Percentiles rank a stretch among this genome's conserved stretches.
These are phyloP conservation scores for Salticus scenicus DNA, from an alignment of 2,888 invertebrate species.

Conservation along the genomic window DNA sequence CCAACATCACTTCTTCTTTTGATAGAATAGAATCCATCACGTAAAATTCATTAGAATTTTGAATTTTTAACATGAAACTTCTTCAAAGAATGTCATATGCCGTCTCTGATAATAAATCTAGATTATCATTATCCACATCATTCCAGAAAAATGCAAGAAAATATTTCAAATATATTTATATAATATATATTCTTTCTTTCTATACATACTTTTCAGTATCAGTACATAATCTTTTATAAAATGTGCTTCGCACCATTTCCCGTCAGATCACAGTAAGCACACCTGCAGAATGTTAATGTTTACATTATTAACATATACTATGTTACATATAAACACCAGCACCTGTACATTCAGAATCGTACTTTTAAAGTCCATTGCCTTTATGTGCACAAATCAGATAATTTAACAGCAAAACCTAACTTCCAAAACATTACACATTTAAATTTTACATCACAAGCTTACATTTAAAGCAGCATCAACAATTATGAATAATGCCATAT, in stretches of 20 bases:
- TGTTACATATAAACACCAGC: slow-evolving; percentile 12
- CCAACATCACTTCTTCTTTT: slow-evolving; percentile 6
- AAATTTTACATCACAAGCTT: background rate
- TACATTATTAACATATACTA: background rate
- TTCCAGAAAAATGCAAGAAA: slow-evolving; percentile 43
- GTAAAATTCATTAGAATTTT: slow-evolving; percentile 36
- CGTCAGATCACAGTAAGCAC: slow-evolving; percentile 47
- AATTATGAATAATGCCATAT: slow-evolving; percentile 15
- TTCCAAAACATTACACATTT: slow-evolving; percentile 6
- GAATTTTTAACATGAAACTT: slow-evolving; percentile 38
- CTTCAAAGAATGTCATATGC: slow-evolving; percentile 15
- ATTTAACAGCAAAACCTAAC: slow-evolving; percentile 22
- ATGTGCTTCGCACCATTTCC: slow-evolving; percentile 29
- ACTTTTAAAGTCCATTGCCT: background rate
- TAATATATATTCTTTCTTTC: slow-evolving; percentile 37
- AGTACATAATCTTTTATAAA: slow-evolving; percentile 34
- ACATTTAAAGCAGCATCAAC: slow-evolving; percentile 6
- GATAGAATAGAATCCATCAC: slow-evolving; percentile 10
- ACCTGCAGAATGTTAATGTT: background rate
- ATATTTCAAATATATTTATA: slow-evolving; percentile 52
- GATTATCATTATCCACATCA: slow-evolving; percentile 46
- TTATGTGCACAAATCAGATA: background rate
- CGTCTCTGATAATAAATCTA: slow-evolving; percentile 46
- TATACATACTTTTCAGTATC: slow-evolving; percentile 44
- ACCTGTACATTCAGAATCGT: background rate